Conservation (phyloP, 2,888 invertebrate species). For the Rhopalosiphum nymphaeae region DNA sequence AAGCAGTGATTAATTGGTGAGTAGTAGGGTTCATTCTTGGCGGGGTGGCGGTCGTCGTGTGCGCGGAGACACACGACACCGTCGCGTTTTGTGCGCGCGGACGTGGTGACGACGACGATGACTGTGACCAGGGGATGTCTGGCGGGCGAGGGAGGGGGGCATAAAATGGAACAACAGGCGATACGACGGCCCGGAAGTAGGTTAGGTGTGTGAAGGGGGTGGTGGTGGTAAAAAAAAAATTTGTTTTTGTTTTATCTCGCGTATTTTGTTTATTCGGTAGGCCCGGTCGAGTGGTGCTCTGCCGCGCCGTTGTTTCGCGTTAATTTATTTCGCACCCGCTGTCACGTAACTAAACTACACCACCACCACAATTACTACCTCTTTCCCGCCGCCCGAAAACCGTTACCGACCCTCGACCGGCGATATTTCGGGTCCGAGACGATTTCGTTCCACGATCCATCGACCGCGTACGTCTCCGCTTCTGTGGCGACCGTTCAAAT, state of each 20-base stretch:
- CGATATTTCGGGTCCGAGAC: neutral
- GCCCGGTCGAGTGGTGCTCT: neutral
- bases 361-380: neutral
- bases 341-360: conserved; percentile 23
- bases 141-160: neutral
- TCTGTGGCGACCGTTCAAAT: neutral
- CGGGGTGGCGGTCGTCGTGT: neutral
- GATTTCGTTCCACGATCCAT: neutral
- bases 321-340: conserved; percentile 45
- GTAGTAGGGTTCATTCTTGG: neutral
- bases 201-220: neutral
- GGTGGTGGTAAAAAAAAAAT: neutral
- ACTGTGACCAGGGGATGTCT: neutral
- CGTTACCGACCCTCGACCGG: neutral
- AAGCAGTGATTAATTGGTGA: conserved; percentile 25
- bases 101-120: neutral
- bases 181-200: neutral
- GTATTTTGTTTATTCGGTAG: conserved; percentile 33
- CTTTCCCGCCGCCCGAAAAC: neutral
- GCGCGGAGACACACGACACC: neutral
- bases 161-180: neutral
- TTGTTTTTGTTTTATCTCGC: neutral
- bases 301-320: conserved; percentile 1
- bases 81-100: neutral
- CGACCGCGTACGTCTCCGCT: neutral